phyloP scores from a whole-genome alignment of 2,888 invertebrate genomes.

The Margaritifera margaritifera region DNA sequence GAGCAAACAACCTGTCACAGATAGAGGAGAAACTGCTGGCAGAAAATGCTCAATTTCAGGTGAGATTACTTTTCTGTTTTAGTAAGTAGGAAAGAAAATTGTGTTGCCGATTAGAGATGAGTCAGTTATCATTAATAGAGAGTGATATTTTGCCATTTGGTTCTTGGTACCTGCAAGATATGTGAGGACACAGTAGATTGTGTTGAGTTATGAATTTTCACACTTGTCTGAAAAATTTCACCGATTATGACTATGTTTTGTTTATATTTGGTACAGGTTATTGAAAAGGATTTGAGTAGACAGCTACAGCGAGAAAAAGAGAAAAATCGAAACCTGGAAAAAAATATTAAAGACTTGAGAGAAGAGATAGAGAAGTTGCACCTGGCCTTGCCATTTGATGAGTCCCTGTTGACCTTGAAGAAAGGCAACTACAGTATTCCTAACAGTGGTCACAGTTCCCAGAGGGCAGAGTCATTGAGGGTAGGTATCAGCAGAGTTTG shows the following conservation, averaged over 20 bases:
- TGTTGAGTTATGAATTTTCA: too few species aligned
- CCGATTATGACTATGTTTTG: too few species aligned
- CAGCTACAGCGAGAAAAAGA: constrained; percentile 64
- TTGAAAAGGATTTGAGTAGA: constrained; percentile 57
- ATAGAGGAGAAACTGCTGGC: constrained; percentile 69
- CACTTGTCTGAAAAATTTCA: too few species aligned
- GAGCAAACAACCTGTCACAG: constrained; percentile 65
- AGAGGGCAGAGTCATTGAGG: constrained; percentile 50
- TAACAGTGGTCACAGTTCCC: constrained; percentile 47
- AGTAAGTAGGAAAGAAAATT: background rate
- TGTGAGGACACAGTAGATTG: too few species aligned
- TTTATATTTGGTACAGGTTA: constrained; percentile 41
- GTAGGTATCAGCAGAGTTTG: constrained; percentile 34
- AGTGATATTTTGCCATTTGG: too few species aligned
- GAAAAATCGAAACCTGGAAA: constrained; percentile 56
- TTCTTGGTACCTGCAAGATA: too few species aligned
- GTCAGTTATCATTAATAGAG: too few species aligned
- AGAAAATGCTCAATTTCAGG: constrained; percentile 69
- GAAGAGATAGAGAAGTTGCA: constrained; percentile 62
- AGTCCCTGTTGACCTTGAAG: constrained; percentile 38
- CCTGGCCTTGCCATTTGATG: constrained; percentile 58
- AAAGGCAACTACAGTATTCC: constrained; percentile 53
- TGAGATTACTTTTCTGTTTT: constrained; percentile 19
- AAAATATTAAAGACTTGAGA: constrained; percentile 53
- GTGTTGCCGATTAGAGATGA: too few species aligned